Evolutionary conservation across 1,140 invertebrate genomes (phyloP), one percentile per base, ranked within the genome.

Genomic region (Drosophila saltans): DNA sequence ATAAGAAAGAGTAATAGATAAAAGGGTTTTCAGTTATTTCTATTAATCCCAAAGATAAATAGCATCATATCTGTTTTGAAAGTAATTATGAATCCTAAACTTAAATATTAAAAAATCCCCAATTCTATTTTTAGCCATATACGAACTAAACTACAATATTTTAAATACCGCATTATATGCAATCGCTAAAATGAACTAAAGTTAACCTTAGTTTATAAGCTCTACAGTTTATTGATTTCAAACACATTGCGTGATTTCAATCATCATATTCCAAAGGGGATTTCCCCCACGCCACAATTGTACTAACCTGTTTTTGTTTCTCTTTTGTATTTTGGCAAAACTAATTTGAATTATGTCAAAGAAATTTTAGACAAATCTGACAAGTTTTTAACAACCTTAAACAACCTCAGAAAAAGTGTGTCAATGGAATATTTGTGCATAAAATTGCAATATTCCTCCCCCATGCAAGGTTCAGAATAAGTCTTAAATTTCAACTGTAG

Each of bases 361-460:
- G 45, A 52, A 52, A 52, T 24, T 52, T 52, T 9, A 52, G 21
- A 26, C 45, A 26, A 52, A 26, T 16, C 45, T 8, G 45, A 52
- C 45, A 52, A 52, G 60, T 69, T 7, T 16, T 56, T 11, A 39
- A 41, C 33, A 45, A 58, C 43, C 16, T n/a, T 48, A 57, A 75
- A 74, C 7, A 57, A 64, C 28, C 59, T 55, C 24, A 28, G 33
- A 75, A 80, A 36, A 88, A 78, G 30, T 88, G 84, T 88, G 84
- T 88, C 83, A 88, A 88, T 88, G 83, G 89, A 89, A 84, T 89
- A 80, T 72, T 78, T 71, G 67, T 80, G 79, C 72, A 72, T 63
- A 69, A 71, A 67, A 80, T 69, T 89, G 77, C 84, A 89, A 82
- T 88, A 8, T 2, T 21, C 16, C 16, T 7, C 16, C 16, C 16